phyloP scores from a whole-genome alignment of 2,797 vertebrate species.

The Chelmon rostratus region DNA sequence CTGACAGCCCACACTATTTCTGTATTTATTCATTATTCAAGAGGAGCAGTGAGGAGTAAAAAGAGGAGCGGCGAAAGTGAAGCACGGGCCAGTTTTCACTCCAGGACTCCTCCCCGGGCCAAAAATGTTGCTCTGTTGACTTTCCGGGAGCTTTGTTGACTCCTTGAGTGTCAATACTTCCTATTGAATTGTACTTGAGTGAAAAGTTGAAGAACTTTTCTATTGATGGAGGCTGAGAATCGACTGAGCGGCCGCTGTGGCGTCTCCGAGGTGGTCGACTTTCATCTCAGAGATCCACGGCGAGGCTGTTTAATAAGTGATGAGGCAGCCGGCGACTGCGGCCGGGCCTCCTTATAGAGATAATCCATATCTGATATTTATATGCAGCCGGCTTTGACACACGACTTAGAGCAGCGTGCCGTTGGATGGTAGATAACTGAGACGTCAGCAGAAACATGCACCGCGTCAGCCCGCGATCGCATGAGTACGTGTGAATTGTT shows the following conservation, averaged over 20 bases:
- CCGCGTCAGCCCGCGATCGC: neutral
- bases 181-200: constrained; percentile 44
- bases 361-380: constrained; percentile 68
- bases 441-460: neutral
- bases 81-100: constrained; percentile 19
- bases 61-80: constrained; percentile 13
- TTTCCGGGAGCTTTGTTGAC: constrained; percentile 10
- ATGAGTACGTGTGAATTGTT: neutral
- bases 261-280: constrained; percentile 56
- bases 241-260: constrained; percentile 34
- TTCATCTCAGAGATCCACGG: constrained; percentile 64
- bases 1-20: constrained; percentile 38
- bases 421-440: constrained; percentile 17
- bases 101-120: neutral
- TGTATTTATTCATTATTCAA: constrained; percentile 58
- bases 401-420: neutral
- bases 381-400: constrained; percentile 41
- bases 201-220: constrained; percentile 67
- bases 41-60: constrained; percentile 16
- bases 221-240: constrained; percentile 54
- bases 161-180: constrained; percentile 44
- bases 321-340: constrained; percentile 60
- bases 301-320: constrained; percentile 68
- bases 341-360: constrained; percentile 50
- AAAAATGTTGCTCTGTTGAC: constrained; percentile 34